These are phyloP conservation scores for Potorous gilbertii DNA, from an alignment of 2,797 vertebrate genomes.

Conservation along the genomic window DNA sequence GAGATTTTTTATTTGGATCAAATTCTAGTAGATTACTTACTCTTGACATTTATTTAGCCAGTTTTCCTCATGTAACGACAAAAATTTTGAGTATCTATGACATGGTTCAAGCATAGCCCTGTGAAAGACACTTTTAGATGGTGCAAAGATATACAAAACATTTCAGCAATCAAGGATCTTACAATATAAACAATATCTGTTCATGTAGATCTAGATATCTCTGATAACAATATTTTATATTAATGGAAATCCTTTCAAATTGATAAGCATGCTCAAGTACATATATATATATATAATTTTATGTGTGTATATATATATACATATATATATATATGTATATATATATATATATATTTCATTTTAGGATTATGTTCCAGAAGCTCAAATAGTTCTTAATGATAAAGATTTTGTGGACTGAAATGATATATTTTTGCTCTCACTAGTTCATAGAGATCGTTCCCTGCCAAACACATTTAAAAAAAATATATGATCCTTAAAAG, in stretches of 20 bases:
- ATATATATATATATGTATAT: neutral
- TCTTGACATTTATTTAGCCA: neutral
- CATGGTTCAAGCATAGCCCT: neutral
- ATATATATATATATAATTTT: no score
- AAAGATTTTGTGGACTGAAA: constrained; percentile 36
- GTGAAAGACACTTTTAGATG: neutral
- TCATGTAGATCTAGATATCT: neutral
- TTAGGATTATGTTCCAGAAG: neutral
- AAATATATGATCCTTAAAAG: constrained; percentile 40
- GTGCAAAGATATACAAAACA: neutral
- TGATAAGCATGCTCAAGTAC: neutral
- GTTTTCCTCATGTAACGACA: neutral
- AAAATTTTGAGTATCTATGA: neutral
- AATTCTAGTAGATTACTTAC: neutral
- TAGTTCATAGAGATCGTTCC: constrained; percentile 47
- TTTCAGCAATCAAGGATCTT: neutral
- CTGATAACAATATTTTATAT: neutral
- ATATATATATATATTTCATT: neutral
- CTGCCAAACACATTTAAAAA: constrained; percentile 39
- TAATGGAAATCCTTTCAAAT: neutral
- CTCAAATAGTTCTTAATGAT: neutral
- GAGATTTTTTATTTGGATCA: neutral
- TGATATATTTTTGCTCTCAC: constrained; percentile 49
- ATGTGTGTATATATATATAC: no score
- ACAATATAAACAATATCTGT: neutral